Conservation (phyloP, 2,888 invertebrate species). For the Ptychoptera albimana region DNA sequence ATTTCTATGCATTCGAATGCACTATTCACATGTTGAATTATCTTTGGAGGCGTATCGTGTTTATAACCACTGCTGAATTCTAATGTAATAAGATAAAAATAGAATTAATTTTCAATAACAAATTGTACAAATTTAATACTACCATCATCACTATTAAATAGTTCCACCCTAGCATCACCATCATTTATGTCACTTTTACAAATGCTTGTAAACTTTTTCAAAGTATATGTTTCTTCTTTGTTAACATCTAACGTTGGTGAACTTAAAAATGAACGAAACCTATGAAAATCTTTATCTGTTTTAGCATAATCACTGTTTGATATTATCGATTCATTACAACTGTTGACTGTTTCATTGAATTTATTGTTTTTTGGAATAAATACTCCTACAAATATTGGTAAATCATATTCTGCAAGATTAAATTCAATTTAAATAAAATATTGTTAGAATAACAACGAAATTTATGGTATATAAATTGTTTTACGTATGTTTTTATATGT, state of each 20-base stretch:
- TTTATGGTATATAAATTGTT: too few species aligned
- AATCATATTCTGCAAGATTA: too few species aligned
- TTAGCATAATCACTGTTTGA: background rate
- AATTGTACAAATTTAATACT: background rate
- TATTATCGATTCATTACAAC: background rate
- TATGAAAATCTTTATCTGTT: background rate
- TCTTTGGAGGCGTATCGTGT: too few species aligned
- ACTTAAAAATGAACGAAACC: background rate
- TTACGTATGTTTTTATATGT: too few species aligned
- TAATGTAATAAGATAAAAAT: too few species aligned
- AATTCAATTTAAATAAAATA: too few species aligned
- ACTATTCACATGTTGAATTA: background rate
- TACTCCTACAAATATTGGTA: too few species aligned
- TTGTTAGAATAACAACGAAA: too few species aligned
- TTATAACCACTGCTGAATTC: too few species aligned
- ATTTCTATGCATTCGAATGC: background rate
- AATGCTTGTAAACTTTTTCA: background rate
- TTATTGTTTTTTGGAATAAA: background rate
- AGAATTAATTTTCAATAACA: background rate
- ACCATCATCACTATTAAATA: too few species aligned
- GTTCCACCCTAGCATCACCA: background rate
- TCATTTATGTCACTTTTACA: background rate
- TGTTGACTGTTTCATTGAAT: background rate
- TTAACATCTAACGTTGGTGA: background rate
- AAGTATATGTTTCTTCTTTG: background rate